Percentiles rank a stretch among this genome's conserved stretches.
phyloP scores from a whole-genome alignment of 2,797 vertebrate genomes.

The Catharus ustulatus region DNA sequence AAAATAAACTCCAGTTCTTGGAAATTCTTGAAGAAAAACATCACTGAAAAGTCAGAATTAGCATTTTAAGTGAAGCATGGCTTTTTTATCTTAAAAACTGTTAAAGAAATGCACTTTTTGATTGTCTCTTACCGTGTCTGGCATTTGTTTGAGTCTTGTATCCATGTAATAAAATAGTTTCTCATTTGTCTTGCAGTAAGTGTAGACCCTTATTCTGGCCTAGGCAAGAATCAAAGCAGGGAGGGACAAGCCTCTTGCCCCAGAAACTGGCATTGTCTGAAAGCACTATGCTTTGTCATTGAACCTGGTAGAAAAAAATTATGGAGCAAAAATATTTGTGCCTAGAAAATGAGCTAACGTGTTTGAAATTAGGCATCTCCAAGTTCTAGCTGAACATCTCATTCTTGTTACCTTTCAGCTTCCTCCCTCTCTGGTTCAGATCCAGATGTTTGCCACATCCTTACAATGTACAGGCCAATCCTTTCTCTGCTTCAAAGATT shows the following conservation, averaged over 20 bases:
- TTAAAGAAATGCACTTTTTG: background rate
- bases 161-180: background rate
- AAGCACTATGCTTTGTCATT: background rate
- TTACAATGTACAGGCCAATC: rapidly evolving
- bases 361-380: background rate
- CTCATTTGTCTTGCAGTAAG: background rate
- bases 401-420: background rate
- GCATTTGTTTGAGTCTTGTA: background rate
- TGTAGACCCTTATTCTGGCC: background rate
- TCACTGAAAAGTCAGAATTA: background rate
- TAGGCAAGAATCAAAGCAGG: background rate
- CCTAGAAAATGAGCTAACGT: background rate
- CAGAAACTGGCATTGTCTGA: background rate
- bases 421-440: background rate
- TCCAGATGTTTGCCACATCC: background rate
- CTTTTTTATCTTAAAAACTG: background rate
- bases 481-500: background rate
- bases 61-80: background rate
- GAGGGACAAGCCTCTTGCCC: background rate
- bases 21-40: background rate
- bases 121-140: background rate
- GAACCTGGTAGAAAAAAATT: background rate
- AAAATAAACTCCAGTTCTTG: background rate
- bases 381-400: background rate
- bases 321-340: background rate